These are phyloP conservation scores for Dolomedes plantarius DNA, from an alignment of 2,888 invertebrate genomes.

Conservation along the genomic window DNA sequence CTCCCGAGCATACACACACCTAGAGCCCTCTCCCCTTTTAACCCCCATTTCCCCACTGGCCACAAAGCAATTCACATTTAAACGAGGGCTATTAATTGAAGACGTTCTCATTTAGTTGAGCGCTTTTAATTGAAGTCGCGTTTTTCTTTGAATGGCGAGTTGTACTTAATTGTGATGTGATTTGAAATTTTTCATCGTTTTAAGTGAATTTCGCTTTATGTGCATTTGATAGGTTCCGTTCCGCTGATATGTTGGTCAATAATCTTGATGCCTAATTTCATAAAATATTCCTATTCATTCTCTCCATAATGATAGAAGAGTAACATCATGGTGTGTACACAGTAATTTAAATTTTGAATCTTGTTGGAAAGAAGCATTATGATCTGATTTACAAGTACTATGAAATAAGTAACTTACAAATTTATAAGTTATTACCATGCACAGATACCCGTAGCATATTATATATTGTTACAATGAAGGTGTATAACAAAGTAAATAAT, in stretches of 20 bases:
- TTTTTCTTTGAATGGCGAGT: neutral
- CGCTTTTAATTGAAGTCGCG: slow-evolving; percentile 9
- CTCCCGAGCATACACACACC: too few species aligned
- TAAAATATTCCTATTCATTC: too few species aligned
- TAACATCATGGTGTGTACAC: too few species aligned
- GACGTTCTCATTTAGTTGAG: slow-evolving; percentile 8
- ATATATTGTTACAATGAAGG: too few species aligned
- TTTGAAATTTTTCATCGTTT: slow-evolving; percentile 1
- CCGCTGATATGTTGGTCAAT: neutral
- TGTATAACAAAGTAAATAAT: too few species aligned
- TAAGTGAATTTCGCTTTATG: neutral
- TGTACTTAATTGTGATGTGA: neutral
- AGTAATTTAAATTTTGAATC: too few species aligned
- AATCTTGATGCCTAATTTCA: neutral
- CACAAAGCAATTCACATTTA: slow-evolving; percentile 15
- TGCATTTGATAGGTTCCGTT: neutral
- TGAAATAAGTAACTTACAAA: too few species aligned
- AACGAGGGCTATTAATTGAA: slow-evolving; percentile 18
- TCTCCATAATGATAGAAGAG: too few species aligned
- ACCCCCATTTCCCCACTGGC: slow-evolving; percentile 16
- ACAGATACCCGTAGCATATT: too few species aligned
- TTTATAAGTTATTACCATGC: too few species aligned
- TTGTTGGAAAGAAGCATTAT: too few species aligned
- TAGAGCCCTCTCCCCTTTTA: neutral
- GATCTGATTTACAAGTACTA: too few species aligned